Percentiles rank a stretch among this genome's conserved stretches.
These are phyloP conservation scores for Sciurus carolinensis DNA, from an alignment of 2,797 vertebrate species.

Conservation along the genomic window DNA sequence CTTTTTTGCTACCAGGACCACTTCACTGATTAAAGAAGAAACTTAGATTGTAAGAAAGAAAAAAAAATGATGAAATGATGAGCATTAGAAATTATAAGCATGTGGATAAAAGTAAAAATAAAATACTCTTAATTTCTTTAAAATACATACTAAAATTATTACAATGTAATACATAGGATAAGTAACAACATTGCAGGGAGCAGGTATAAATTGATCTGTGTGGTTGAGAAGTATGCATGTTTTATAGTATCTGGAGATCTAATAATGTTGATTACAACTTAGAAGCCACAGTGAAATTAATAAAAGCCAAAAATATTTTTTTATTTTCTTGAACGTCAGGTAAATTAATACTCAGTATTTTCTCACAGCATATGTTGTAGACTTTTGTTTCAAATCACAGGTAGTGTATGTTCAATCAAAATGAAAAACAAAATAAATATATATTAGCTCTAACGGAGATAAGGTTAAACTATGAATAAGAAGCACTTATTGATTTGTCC, in stretches of 20 bases:
- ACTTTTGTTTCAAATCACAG: constrained; percentile 41
- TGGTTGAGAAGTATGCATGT: not conserved
- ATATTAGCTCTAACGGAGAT: not conserved
- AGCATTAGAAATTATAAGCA: not conserved
- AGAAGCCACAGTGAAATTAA: not conserved
- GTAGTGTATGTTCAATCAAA: not conserved
- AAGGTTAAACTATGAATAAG: not conserved
- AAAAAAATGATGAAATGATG: not conserved
- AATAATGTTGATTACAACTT: not conserved
- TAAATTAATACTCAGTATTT: not conserved
- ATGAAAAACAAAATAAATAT: not conserved
- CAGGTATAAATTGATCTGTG: not conserved
- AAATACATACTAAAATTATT: not conserved
- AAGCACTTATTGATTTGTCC: not conserved
- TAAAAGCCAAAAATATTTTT: not conserved
- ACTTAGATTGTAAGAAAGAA: not conserved
- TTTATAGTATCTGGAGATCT: not conserved
- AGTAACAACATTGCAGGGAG: not conserved
- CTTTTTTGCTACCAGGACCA: not conserved
- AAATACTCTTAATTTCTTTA: not conserved
- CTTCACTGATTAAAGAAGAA: not conserved
- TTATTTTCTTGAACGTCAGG: not conserved
- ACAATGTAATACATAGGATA: not conserved
- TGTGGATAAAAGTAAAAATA: not conserved
- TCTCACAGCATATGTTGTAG: not conserved